phyloP scores from a whole-genome alignment of 2,113 vertebrate species.

The Microtus pennsylvanicus region DNA sequence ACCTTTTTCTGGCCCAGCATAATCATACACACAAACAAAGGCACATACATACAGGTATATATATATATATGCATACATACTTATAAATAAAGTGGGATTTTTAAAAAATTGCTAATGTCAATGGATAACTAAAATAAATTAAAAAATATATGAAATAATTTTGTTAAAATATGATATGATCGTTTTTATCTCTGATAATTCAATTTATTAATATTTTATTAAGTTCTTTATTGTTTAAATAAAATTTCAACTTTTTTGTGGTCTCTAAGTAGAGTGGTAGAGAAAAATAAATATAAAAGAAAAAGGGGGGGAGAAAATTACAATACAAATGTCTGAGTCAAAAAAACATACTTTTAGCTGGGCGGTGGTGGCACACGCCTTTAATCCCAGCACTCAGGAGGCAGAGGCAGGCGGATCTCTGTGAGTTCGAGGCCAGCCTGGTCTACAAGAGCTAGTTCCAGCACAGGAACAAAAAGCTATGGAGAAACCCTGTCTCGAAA shows the following conservation, averaged over 20 bases:
- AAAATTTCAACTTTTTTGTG: background rate
- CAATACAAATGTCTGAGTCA: background rate
- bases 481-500: too few species aligned
- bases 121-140: background rate
- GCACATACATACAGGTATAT: too few species aligned
- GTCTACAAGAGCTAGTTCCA: too few species aligned
- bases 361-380: too few species aligned
- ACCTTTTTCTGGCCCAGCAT: too few species aligned
- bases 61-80: background rate
- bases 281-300: background rate
- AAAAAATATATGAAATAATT: background rate
- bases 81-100: background rate
- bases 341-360: too few species aligned
- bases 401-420: too few species aligned
- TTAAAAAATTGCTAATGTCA: background rate
- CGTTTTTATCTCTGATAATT: background rate
- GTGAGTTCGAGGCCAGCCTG: too few species aligned
- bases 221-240: conserved; percentile 5
- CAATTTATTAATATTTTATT: background rate
- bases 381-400: too few species aligned
- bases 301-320: background rate
- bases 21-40: background rate
- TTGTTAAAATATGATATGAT: background rate
- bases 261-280: background rate
- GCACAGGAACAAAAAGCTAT: too few species aligned